Evolutionary conservation across 2,113 vertebrate genomes (phyloP).

Genomic region (Eurystomus gularis): DNA sequence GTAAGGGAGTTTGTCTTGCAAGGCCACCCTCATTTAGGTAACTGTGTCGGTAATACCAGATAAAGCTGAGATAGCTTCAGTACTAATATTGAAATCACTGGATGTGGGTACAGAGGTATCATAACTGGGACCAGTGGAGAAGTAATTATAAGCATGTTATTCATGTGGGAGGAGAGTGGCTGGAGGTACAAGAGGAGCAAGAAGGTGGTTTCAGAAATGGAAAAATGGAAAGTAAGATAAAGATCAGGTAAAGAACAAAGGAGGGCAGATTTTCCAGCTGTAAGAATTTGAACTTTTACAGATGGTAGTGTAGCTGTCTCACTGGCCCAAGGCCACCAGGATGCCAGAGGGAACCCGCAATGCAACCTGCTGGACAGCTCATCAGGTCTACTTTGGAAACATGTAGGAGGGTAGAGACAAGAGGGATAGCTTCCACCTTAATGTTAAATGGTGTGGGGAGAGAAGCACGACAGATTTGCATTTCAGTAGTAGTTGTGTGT

Average conservation of each 20-base stretch:
- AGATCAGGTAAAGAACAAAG: neutral
- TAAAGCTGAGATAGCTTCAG: neutral
- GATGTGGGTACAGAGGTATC: neutral
- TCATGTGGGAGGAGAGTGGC: neutral
- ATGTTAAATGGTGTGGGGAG: neutral
- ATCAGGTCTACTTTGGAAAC: neutral
- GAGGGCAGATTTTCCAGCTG: neutral
- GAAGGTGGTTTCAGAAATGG: neutral
- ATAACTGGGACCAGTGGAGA: neutral
- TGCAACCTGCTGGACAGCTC: rapidly evolving
- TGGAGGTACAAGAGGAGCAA: neutral
- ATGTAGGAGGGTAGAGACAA: neutral
- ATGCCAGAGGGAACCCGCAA: neutral
- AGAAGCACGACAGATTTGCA: neutral
- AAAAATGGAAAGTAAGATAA: neutral
- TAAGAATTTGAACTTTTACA: neutral
- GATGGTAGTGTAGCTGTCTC: neutral
- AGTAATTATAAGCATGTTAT: neutral
- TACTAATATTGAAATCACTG: neutral
- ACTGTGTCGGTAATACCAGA: neutral
- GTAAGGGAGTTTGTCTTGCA: neutral
- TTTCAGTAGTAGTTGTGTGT: neutral
- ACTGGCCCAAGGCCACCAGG: neutral
- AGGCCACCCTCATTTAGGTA: neutral
- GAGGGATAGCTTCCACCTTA: neutral